Evolutionary conservation across 1,140 invertebrate genomes (phyloP), one percentile per base, ranked within the genome.

Genomic region (Hylaeus anthracinus): DNA sequence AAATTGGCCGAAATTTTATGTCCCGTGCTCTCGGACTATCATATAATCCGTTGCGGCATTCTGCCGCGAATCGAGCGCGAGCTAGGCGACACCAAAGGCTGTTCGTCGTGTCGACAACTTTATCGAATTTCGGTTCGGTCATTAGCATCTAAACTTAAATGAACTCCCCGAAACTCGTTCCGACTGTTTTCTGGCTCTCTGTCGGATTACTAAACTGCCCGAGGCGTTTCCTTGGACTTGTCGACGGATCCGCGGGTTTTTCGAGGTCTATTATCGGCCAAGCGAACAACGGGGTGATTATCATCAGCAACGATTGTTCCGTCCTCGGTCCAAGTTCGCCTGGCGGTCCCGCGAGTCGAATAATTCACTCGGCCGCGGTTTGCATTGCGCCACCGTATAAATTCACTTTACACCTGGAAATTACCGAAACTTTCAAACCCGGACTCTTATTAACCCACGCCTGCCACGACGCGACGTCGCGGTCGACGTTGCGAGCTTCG

Each of bases 271-370:
- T 89, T 89, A 83, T 88, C 86, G 80, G 70, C 43, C 26, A 60
- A 56, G 58, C 82, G 79, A 80, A 83, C 81, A 76, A 69, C 56
- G 71, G 85, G 81, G 83, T 88, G 89, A 90, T 90, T 90, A 89
- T 89, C 89, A 90, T 90, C 89, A 90, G 77, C 80, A 80, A 82
- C 84, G 82, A 90, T 90, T 90, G 90, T 90, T 89, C 90, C 73
- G 81, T 60, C 85, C 77, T 78, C 81, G 26, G 75, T 41, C 71
- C 72, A 77, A 84, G 67, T 85, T 74, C 70, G 66, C n/a, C 8
- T 45, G 26, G 8, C 14, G 45, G 39, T 74, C 83, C 74, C 84
- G 41, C 56, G 72, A 61, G 84, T 71, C 79, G 79, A 85, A 86
- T 86, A 86, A 86, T 70, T 86, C 74, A 86, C 70, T 80, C 61